Evolutionary conservation across 2,888 invertebrate species (phyloP).

Genomic region (Polydrusus cervinus): DNA sequence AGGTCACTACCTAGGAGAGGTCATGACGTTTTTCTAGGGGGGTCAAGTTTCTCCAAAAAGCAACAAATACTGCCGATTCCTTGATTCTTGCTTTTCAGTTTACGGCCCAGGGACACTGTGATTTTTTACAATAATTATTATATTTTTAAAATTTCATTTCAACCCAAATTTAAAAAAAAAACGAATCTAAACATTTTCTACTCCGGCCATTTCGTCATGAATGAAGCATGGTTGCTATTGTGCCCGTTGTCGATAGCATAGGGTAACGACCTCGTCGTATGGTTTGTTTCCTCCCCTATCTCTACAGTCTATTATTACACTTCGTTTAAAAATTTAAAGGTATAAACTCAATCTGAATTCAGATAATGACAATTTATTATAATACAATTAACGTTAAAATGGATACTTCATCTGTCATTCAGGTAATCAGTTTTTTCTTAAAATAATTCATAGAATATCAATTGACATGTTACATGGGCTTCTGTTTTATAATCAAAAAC

Average conservation of each 20-base stretch:
- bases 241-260: slow-evolving; percentile 12
- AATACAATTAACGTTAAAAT: background rate
- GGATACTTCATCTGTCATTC: background rate
- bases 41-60: too few relatives aligned
- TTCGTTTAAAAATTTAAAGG: slow-evolving; percentile 34
- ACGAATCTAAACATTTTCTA: background rate
- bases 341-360: background rate
- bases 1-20: too few relatives aligned
- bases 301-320: slow-evolving; percentile 26
- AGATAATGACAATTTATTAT: background rate
- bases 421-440: too few relatives aligned
- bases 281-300: slow-evolving; percentile 21
- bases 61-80: too few relatives aligned
- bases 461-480: too few relatives aligned
- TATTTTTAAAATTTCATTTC: too few relatives aligned
- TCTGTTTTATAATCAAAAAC: too few relatives aligned
- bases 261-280: slow-evolving; percentile 36
- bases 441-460: background rate
- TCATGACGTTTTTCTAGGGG: too few relatives aligned
- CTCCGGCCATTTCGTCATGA: background rate
- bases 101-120: too few relatives aligned
- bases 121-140: too few relatives aligned
- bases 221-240: slow-evolving; percentile 4
- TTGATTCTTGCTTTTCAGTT: too few relatives aligned
- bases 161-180: too few relatives aligned